Base-by-base conservation (phyloP, 2,113 vertebrate genomes). In the Zapus hudsonius region DNA sequence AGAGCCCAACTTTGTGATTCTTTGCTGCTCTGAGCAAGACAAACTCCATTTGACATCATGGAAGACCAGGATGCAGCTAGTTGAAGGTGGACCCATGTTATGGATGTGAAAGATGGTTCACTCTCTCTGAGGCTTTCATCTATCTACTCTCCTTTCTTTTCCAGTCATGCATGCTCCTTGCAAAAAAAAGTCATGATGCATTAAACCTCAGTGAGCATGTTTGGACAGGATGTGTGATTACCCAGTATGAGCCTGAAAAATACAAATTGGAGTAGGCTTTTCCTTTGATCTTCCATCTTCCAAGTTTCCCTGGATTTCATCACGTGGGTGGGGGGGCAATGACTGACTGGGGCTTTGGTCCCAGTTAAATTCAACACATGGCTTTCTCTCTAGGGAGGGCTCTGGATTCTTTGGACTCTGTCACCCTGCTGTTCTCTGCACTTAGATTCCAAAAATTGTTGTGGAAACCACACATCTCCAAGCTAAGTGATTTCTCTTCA, bases 221-320 rank as follows among this genome's bases (percentile, higher is more conserved):
- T 38, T 25, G 70, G 83, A 22, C 27, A 4, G 44, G 16, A 66
- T 16, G 79, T 29, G 23, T 16, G 2, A 31, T 89, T 79, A 79
- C n/a, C 9, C 83, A 73, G 22, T 31, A 12, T 16, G 33, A 42
- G 79, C 22, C 79, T 57, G 88, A 38, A 38, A 20, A 83, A 63
- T 55, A 78, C 67, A 59, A 63, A 86, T 42, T 44, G 69, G 31
- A 86, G 70, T 79, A 67, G 75, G 27, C 9, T 44, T 40, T 73
- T n/a, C 20, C 40, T 96, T 93, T 95, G 83, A 91, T 95, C 61
- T 95, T 29, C 27, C 73, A 2, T 80, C 75, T 64, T 42, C 36
- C 61, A 44, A 33, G 72, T 69, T 92, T 79, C 83, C 91, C 80
- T 72, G 57, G 86, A 83, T 42, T 40, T 5, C 66, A 70, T 66